Conservation (phyloP, 2,888 invertebrate genomes). For the Sphaerophoria rueppellii region DNA sequence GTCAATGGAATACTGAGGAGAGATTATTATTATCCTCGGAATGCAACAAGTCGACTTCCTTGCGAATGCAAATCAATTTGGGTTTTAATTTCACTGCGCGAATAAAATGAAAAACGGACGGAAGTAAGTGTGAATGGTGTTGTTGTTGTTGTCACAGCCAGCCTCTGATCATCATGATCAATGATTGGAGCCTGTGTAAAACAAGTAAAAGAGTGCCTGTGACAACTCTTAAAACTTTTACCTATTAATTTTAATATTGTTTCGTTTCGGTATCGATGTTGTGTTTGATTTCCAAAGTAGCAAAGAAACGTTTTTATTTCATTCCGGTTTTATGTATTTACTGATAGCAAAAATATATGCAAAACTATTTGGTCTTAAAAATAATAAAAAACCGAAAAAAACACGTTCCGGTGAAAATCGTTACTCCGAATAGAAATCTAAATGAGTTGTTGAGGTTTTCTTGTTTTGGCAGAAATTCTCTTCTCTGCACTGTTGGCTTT, state of each 20-base stretch:
- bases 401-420: constrained; percentile 57
- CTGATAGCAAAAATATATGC: constrained; percentile 9
- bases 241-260: constrained; percentile 69
- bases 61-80: background rate
- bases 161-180: constrained; percentile 38
- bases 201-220: constrained; percentile 19
- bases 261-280: background rate
- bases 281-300: constrained; percentile 61
- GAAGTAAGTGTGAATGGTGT: constrained; percentile 45
- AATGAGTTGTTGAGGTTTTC: constrained; percentile 6
- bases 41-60: constrained; percentile 46
- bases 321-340: constrained; percentile 53
- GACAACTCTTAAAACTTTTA: constrained; percentile 73
- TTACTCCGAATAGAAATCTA: constrained; percentile 29
- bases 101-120: constrained; percentile 26
- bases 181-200: no score
- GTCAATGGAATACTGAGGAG: constrained; percentile 30
- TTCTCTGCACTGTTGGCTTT: background rate
- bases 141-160: constrained; percentile 37
- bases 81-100: constrained; percentile 45
- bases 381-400: constrained; percentile 46
- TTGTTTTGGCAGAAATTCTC: constrained; percentile 19
- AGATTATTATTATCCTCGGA: constrained; percentile 53
- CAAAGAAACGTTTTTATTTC: constrained; percentile 16
- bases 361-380: background rate